phyloP scores from a whole-genome alignment of 2,888 invertebrate species.

The Iselma pallidipennis region DNA sequence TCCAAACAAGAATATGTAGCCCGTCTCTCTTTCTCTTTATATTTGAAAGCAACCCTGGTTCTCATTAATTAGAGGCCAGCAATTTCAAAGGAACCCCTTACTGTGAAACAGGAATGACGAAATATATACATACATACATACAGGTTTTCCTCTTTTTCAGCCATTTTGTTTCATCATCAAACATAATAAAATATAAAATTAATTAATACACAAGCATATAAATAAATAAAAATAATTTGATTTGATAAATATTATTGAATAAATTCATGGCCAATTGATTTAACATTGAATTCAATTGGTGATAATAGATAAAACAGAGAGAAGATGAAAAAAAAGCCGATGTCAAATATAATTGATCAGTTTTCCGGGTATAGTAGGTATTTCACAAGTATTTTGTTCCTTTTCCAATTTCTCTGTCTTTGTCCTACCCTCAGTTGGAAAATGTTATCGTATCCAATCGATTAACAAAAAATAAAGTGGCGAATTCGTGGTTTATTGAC shows the following conservation, averaged over 20 bases:
- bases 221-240: background rate
- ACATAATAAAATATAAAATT: background rate
- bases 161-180: background rate
- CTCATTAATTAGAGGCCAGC: constrained; percentile 19
- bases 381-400: no score
- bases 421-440: background rate
- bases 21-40: constrained; percentile 10
- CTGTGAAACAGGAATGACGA: background rate
- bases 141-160: no score
- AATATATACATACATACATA: no score
- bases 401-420: background rate
- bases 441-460: background rate
- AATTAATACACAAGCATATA: background rate
- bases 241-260: background rate
- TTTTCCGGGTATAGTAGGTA: no score
- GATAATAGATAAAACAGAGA: background rate
- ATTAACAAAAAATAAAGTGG: background rate
- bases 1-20: constrained; percentile 21
- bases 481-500: background rate
- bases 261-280: background rate
- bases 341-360: background rate
- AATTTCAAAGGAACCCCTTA: constrained; percentile 21
- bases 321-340: background rate
- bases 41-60: background rate
- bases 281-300: background rate